Percentiles rank a stretch among this genome's conserved stretches.
Evolutionary conservation across 2,113 vertebrate genomes (phyloP).

Genomic region (Ceyx melanurus): DNA sequence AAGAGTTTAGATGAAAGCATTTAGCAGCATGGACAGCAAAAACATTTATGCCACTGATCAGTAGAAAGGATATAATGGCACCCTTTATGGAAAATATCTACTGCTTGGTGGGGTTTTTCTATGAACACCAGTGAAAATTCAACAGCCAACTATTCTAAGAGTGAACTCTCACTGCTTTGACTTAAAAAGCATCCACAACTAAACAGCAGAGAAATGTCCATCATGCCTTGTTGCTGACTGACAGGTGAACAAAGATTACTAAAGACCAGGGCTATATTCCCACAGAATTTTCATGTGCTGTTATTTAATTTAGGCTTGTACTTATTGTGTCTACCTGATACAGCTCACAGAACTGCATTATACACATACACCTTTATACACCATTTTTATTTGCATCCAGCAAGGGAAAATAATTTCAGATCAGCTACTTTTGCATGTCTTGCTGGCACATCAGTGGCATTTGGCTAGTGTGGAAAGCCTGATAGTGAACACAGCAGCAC

Average conservation of each 20-base stretch:
- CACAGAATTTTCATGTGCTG: background rate
- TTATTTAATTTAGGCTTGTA: background rate
- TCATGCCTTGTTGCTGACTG: background rate
- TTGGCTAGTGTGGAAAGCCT: background rate
- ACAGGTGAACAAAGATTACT: background rate
- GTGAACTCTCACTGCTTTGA: background rate
- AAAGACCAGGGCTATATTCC: background rate
- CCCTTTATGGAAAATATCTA: background rate
- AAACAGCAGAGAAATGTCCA: background rate
- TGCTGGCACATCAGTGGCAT: background rate
- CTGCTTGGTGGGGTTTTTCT: background rate
- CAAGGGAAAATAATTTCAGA: conserved; percentile 17
- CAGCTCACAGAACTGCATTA: background rate
- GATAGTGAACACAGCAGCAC: background rate
- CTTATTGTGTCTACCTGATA: background rate
- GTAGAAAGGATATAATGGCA: background rate
- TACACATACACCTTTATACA: background rate
- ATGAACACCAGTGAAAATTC: background rate
- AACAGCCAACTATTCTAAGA: background rate
- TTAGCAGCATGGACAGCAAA: background rate
- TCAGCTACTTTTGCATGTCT: background rate
- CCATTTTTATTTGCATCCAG: conserved; percentile 14
- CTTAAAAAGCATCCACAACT: background rate
- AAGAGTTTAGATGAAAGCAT: background rate
- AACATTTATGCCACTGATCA: background rate